Evolutionary conservation across 2,113 vertebrate genomes (phyloP).

Genomic region (Corydoras maculifer): DNA sequence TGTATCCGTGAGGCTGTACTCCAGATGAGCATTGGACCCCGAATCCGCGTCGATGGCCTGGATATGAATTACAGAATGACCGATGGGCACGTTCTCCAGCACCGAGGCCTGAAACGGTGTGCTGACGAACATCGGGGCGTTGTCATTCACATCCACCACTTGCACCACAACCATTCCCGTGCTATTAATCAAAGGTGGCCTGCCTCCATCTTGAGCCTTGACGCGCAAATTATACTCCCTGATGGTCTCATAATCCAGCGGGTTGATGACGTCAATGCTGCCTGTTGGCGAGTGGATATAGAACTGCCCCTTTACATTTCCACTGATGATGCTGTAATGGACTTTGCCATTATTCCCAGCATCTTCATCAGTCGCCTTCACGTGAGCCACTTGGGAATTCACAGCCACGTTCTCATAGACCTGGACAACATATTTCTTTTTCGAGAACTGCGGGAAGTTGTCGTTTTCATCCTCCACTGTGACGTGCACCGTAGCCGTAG

Average conservation of each 20-base stretch:
- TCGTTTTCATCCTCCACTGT: slow-evolving; percentile 81
- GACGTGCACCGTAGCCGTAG: slow-evolving; percentile 76
- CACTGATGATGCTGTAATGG: slow-evolving; percentile 82
- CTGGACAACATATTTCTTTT: slow-evolving; percentile 76
- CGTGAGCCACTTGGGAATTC: slow-evolving; percentile 72
- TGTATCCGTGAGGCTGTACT: slow-evolving; percentile 70
- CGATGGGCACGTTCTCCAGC: slow-evolving; percentile 75
- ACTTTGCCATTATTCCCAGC: slow-evolving; percentile 77
- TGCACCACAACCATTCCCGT: slow-evolving; percentile 79
- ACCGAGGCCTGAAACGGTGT: slow-evolving; percentile 82
- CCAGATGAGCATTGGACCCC: slow-evolving; percentile 73
- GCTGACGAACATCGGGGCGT: slow-evolving; percentile 83
- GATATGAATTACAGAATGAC: slow-evolving; percentile 77
- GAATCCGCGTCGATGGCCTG: slow-evolving; percentile 82
- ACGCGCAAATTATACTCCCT: slow-evolving; percentile 77
- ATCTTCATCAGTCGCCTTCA: slow-evolving; percentile 76
- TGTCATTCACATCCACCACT: slow-evolving; percentile 81
- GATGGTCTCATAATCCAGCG: slow-evolving; percentile 78
- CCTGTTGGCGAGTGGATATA: slow-evolving; percentile 78
- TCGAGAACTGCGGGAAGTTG: slow-evolving; percentile 81
- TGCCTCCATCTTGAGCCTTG: slow-evolving; percentile 81
- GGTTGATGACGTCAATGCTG: slow-evolving; percentile 74
- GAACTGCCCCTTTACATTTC: slow-evolving; percentile 82
- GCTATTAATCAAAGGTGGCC: slow-evolving; percentile 78
- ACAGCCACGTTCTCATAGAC: slow-evolving; percentile 70